Base-by-base conservation (phyloP, 2,888 invertebrate species). In the Scotopteryx bipunctaria region DNA sequence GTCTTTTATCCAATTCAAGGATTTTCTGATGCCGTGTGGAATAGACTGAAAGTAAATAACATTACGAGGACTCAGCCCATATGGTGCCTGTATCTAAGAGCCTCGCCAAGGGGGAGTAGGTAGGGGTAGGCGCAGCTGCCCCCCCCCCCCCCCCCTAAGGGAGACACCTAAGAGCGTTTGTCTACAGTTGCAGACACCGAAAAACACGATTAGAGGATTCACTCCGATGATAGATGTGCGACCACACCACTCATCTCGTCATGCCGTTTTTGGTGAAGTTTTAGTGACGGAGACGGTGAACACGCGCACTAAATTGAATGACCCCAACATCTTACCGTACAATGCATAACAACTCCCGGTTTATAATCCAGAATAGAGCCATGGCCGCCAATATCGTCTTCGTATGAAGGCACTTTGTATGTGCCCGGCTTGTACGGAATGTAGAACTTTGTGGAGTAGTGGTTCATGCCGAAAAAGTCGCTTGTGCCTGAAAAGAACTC, bases 1-100 rank as follows among this genome's bases (percentile, higher is more conserved):
- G 0, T 88, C 72, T 57, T 91, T 92, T 11, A 94, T 86, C 91
- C 92, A 93, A 19, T 86, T 88, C 0, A 93, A 66, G 0, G 91
- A 71, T 65, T 86, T 86, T 35, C 91, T 73, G 8, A 92, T 83
- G 1, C 93, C 92, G 63, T 79, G 76, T 1, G 92, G 92, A 21
- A 88, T 76, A 31, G 71, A 62, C 81, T 81, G 61, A 11, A 53
- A 43, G 4, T 8, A 25, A 8, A 9, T 11, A 16, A 15, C n/a
- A 36, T n/a, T n/a, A n/a, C n/a, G n/a, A n/a, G n/a, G n/a, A n/a
- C n/a, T n/a, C n/a, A n/a, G n/a, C n/a, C n/a, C n/a, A n/a, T n/a
- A n/a, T n/a, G n/a, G n/a, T n/a, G n/a, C n/a, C n/a, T n/a, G n/a
- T n/a, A n/a, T n/a, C n/a, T n/a, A n/a, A n/a, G n/a, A n/a, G n/a